A percentile compares a stretch with the other conserved stretches of the same genome.
Conservation (phyloP, 2,113 vertebrate genomes). For the Platanista minor region DNA sequence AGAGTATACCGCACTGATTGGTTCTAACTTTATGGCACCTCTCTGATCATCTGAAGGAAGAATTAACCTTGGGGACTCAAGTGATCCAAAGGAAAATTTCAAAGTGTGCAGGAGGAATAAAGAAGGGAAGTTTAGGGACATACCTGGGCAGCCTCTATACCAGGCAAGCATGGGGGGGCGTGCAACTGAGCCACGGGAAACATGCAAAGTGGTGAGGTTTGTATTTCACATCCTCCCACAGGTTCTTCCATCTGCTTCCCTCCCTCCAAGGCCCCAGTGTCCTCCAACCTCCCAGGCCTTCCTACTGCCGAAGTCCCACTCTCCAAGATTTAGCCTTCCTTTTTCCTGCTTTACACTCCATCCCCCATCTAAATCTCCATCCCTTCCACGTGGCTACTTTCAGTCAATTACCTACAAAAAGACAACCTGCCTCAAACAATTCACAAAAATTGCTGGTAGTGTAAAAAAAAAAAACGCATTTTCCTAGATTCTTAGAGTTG, state of each 20-base stretch:
- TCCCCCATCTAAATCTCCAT: neutral
- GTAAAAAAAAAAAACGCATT: neutral
- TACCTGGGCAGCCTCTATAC: too few species aligned
- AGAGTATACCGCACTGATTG: fast-evolving
- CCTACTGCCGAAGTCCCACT: neutral
- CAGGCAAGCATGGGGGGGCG: neutral
- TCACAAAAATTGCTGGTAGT: neutral
- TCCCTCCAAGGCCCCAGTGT: neutral
- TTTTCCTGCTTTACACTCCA: neutral
- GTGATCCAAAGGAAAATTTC: neutral
- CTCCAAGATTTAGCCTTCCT: neutral
- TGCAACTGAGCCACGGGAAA: neutral
- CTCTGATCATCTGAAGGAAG: neutral
- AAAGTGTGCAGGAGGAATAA: neutral
- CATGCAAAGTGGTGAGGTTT: neutral
- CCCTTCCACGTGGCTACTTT: neutral
- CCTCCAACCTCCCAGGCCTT: neutral
- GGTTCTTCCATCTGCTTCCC: too few species aligned
- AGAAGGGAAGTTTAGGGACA: neutral
- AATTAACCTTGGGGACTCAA: neutral
- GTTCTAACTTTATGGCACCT: neutral
- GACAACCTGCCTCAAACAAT: neutral
- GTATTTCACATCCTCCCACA: neutral
- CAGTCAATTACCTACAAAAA: neutral
- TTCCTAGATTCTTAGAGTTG: neutral